Evolutionary conservation across 2,888 invertebrate genomes (phyloP).

Genomic region (Drosophila cracens): DNA sequence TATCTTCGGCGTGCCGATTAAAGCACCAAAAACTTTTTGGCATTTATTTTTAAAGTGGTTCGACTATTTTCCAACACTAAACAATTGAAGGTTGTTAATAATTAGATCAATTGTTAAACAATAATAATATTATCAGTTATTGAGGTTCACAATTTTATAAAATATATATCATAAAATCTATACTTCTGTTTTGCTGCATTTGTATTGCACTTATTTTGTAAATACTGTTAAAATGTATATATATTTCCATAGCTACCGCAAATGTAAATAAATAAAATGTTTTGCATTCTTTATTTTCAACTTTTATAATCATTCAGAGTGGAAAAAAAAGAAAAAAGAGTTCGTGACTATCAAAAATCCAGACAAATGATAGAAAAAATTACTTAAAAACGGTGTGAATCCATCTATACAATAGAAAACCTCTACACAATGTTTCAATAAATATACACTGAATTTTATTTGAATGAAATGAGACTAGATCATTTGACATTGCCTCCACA

Average conservation of each 20-base stretch:
- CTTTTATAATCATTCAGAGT: background rate
- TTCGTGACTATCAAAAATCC: too few relatives aligned
- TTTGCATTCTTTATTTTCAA: background rate
- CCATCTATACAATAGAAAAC: background rate
- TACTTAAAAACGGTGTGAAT: too few relatives aligned
- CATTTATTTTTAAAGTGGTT: background rate
- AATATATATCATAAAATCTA: background rate
- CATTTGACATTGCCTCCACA: too few relatives aligned
- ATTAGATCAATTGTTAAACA: background rate
- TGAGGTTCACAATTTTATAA: background rate
- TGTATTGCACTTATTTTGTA: constrained; percentile 4
- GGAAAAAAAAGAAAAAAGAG: background rate
- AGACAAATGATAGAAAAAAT: too few relatives aligned
- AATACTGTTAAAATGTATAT: constrained; percentile 3
- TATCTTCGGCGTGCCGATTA: background rate
- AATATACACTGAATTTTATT: background rate
- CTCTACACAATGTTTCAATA: background rate
- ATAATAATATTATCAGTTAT: background rate
- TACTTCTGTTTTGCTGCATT: background rate
- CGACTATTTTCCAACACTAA: background rate
- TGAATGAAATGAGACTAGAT: background rate
- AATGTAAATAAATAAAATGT: constrained; percentile 9
- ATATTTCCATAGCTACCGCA: background rate
- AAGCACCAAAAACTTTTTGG: background rate
- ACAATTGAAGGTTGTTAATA: background rate